Conservation (phyloP, 2,113 vertebrate species). For the Labeo catla region DNA sequence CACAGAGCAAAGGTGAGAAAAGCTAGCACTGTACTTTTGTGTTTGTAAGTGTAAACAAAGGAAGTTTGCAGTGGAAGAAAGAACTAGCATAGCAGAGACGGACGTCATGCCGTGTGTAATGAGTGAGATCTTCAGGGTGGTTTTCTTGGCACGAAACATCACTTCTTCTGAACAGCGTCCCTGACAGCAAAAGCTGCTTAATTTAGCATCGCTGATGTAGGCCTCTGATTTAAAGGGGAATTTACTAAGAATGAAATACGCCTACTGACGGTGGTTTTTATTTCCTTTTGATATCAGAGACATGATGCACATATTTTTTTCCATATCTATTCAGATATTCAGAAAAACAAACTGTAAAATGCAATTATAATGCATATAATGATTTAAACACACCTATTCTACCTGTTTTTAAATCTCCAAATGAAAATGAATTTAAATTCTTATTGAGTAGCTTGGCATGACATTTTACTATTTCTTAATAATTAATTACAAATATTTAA, state of each 20-base stretch:
- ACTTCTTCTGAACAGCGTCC: neutral
- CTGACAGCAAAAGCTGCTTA: neutral
- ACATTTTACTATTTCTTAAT: too few relatives aligned
- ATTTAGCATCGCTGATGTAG: neutral
- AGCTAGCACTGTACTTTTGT: neutral
- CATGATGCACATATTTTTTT: neutral
- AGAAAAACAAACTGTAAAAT: too few relatives aligned
- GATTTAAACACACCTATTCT: too few relatives aligned
- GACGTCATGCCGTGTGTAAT: constrained; percentile 6
- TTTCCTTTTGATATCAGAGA: neutral
- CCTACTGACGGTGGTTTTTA: neutral
- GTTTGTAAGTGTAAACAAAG: constrained; percentile 33
- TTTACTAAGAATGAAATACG: neutral
- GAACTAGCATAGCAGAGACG: constrained; percentile 1
- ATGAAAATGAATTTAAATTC: too few relatives aligned
- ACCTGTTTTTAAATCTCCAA: too few relatives aligned
- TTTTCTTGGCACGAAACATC: neutral
- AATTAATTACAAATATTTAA: too few relatives aligned
- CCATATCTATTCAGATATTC: too few relatives aligned
- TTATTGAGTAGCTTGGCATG: too few relatives aligned
- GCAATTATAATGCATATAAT: too few relatives aligned
- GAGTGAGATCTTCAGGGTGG: constrained; percentile 18
- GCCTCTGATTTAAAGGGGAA: neutral
- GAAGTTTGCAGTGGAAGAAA: neutral
- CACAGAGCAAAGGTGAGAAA: constrained; percentile 17